Percentiles rank a stretch among this genome's conserved stretches.
These are phyloP conservation scores for Netelia virgata DNA, from an alignment of 2,888 invertebrate genomes.

Conservation along the genomic window DNA sequence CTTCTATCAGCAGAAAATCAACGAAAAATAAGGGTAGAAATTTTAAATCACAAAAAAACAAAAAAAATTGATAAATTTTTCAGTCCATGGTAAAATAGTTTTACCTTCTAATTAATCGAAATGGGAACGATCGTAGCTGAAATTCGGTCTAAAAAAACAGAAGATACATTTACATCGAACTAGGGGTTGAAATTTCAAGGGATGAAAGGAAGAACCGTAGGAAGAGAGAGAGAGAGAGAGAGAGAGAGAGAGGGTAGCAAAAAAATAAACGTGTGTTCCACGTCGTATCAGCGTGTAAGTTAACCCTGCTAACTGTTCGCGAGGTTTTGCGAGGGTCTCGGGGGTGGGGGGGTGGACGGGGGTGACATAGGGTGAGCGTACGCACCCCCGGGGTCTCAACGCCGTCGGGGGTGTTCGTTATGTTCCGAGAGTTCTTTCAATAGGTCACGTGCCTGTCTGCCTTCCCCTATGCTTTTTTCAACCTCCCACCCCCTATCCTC, in stretches of 20 bases:
- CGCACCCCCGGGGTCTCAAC: slow-evolving; percentile 75
- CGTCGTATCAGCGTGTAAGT: slow-evolving; percentile 75
- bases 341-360: slow-evolving; percentile 72
- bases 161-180: not conserved
- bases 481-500: slow-evolving; percentile 48
- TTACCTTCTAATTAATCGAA: not conserved
- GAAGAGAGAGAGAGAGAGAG: too few species aligned
- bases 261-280: slow-evolving; percentile 68
- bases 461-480: slow-evolving; percentile 79
- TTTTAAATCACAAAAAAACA: too few species aligned
- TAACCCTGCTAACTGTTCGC: slow-evolving; percentile 79
- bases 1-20: not conserved
- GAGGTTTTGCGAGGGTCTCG: slow-evolving; percentile 69
- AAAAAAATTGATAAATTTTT: not conserved
- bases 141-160: not conserved
- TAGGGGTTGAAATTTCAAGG: slow-evolving; percentile 10
- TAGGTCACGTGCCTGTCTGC: slow-evolving; percentile 80
- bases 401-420: slow-evolving; percentile 83
- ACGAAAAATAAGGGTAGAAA: too few species aligned
- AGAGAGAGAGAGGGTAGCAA: slow-evolving; percentile 42
- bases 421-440: slow-evolving; percentile 78
- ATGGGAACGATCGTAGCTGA: not conserved
- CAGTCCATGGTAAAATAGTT: too few species aligned
- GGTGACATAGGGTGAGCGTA: slow-evolving; percentile 63
- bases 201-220: slow-evolving; percentile 36